Base-by-base conservation (phyloP, 2,888 invertebrate genomes). In the Agrochola lychnidis region DNA sequence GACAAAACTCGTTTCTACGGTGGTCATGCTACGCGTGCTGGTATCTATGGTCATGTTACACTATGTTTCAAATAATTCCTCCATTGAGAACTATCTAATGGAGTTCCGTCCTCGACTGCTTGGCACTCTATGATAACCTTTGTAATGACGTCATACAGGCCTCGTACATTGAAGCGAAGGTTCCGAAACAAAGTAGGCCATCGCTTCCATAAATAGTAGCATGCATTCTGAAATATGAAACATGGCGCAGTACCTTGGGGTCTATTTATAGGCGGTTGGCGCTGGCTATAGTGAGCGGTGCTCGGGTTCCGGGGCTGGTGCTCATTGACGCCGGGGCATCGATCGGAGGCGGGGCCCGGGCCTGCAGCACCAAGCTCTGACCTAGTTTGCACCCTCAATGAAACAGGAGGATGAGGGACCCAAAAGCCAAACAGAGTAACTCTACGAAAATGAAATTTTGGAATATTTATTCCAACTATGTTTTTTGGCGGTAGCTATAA, bases 341-440 rank as follows among this genome's bases (percentile, higher is more conserved):
- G 96, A 96, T 95, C 94, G 88, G 88, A 88, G 89, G 87, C 89
- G 90, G 90, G 84, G 90, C 91, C 91, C 91, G 91, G 92, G 79
- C 89, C 90, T 94, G 94, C 93, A 93, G 89, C 91, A 87, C 76
- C 91, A 88, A 92, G 92, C 90, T 90, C 81, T 95, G 95, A 95
- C 96, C 96, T 90, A 95, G 91, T 95, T 96, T 90, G 87, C 90
- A 89, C 91, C 91, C 92, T 96, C 95, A 96, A 96, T 96, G 96
- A 93, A 93, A 91, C 83, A 88, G 89, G 91, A 90, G 90, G 89
- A 85, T 88, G 82, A 85, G 84, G 76, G 69, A 74, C 79, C 78
- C 68, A 57, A 72, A 70, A 78, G n/a, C 36, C 36, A 74, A 84
- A 63, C 42, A 51, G 85, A 61, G 19, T 74, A 83, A 81, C 78